Conservation (phyloP, 2,797 vertebrate species). For the Eulemur mongoz region DNA sequence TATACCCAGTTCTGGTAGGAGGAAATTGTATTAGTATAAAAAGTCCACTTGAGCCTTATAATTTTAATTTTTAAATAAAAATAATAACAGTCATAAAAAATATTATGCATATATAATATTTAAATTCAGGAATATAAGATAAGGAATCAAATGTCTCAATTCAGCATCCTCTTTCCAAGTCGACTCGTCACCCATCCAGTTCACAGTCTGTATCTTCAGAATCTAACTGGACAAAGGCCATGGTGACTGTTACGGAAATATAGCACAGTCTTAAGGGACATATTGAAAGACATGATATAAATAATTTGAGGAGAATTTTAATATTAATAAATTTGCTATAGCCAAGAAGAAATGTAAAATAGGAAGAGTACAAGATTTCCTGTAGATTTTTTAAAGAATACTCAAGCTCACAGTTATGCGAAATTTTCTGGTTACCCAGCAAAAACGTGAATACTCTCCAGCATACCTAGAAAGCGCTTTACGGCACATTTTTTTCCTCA, state of each 20-base stretch:
- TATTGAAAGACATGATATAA: neutral
- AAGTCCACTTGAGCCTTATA: neutral
- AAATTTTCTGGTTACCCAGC: neutral
- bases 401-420: neutral
- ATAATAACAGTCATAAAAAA: neutral
- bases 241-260: neutral
- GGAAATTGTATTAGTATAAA: neutral
- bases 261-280: neutral
- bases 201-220: neutral
- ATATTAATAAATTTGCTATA: neutral
- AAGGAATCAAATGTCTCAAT: neutral
- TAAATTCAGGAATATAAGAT: neutral
- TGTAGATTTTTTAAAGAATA: neutral
- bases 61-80: neutral
- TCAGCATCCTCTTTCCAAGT: neutral
- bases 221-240: neutral
- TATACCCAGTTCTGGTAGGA: neutral
- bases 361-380: neutral
- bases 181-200: neutral
- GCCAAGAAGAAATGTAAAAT: neutral
- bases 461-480: neutral
- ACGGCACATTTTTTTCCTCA: neutral
- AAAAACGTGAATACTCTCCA: neutral
- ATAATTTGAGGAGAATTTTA: neutral
- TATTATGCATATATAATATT: neutral